These are phyloP conservation scores for Percopsis transmontana DNA, from an alignment of 2,113 vertebrate species.

Conservation along the genomic window DNA sequence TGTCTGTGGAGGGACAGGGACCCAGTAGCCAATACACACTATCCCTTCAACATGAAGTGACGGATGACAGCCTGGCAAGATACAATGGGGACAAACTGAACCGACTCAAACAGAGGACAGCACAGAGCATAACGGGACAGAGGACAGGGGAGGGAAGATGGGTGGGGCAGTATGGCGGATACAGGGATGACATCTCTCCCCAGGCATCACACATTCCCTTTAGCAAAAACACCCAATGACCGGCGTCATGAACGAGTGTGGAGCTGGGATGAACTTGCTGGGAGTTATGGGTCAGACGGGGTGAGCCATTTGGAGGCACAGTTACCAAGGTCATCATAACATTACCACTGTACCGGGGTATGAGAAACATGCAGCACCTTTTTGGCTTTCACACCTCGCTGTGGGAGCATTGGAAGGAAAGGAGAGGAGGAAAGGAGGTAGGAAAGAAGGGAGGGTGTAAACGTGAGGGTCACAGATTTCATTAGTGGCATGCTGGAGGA, in stretches of 20 bases:
- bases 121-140: conserved; percentile 1
- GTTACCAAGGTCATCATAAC: conserved; percentile 49
- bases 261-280: conserved; percentile 3
- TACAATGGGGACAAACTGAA: conserved; percentile 5
- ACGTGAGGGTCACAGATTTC: conserved; percentile 31
- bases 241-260: conserved; percentile 3
- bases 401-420: conserved; percentile 74
- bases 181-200: not conserved
- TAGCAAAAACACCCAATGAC: conserved; percentile 9
- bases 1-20: too few species aligned
- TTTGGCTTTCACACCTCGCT: conserved; percentile 92
- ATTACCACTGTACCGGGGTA: conserved; percentile 56
- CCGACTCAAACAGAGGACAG: conserved; percentile 19
- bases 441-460: conserved; percentile 13
- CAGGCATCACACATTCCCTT: conserved; percentile 9
- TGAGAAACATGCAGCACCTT: conserved; percentile 88
- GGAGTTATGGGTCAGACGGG: conserved; percentile 29
- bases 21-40: too few species aligned
- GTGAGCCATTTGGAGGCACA: conserved; percentile 48
- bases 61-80: too few species aligned
- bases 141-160: conserved; percentile 8
- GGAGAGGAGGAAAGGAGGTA: conserved; percentile 33
- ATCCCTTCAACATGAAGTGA: too few species aligned
- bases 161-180: not conserved
- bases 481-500: conserved; percentile 45